Conservation (phyloP, 1,140 invertebrate genomes). For the Listronotus bonariensis region DNA sequence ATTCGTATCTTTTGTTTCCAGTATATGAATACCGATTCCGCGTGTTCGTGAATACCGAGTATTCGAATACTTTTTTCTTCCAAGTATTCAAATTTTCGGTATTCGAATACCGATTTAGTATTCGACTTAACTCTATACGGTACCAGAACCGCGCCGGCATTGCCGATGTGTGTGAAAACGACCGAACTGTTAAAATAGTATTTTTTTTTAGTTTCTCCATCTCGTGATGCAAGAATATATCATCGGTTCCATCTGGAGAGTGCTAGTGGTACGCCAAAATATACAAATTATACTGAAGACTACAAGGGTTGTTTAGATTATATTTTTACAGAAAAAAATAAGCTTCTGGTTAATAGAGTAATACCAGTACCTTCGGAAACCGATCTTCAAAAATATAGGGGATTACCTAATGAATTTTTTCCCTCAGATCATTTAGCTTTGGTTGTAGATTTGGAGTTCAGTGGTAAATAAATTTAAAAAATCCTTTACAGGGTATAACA, state of each 20-base stretch:
- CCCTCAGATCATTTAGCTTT: constrained; percentile 93
- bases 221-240: constrained; percentile 31
- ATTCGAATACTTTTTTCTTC: too few species aligned
- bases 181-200: too few species aligned
- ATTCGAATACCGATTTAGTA: too few species aligned
- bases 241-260: constrained; percentile 70
- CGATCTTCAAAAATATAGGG: constrained; percentile 70
- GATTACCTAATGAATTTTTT: constrained; percentile 83
- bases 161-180: too few species aligned
- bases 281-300: constrained; percentile 82
- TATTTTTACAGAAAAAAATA: constrained; percentile 79
- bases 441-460: constrained; percentile 74
- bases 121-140: too few species aligned
- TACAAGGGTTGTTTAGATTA: constrained; percentile 92
- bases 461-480: too few species aligned
- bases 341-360: constrained; percentile 68
- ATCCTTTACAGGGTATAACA: too few species aligned
- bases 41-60: too few species aligned
- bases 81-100: too few species aligned
- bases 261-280: constrained; percentile 76
- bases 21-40: too few species aligned
- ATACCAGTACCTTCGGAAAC: constrained; percentile 79
- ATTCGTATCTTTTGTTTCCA: too few species aligned
- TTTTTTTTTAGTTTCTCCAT: constrained; percentile 34
- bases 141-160: too few species aligned